Conservation (phyloP, 2,797 vertebrate genomes). For the Acanthiza pusilla region DNA sequence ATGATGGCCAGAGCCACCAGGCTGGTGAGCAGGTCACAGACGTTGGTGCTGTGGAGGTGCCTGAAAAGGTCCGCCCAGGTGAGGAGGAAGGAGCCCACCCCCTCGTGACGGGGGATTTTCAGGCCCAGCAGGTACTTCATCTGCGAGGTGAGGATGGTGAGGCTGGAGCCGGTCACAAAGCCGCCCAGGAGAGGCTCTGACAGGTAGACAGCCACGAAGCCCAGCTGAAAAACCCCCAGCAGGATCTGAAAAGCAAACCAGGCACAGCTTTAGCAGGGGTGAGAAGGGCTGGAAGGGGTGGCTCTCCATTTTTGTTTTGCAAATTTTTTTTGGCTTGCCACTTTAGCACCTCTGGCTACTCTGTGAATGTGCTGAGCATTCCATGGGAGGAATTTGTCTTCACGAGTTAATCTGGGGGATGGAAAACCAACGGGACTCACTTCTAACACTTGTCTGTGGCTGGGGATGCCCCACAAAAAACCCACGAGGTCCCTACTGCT, state of each 20-base stretch:
- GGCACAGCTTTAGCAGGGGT: not conserved
- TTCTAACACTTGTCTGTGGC: not conserved
- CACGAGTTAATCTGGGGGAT: not conserved
- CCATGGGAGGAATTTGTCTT: not conserved
- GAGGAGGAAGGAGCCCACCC: conserved; percentile 54
- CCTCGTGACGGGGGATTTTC: conserved; percentile 56
- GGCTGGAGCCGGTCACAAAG: conserved; percentile 62
- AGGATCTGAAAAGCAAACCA: conserved; percentile 62
- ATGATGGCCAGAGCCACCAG: conserved; percentile 54
- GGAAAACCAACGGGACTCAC: not conserved
- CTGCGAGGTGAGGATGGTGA: conserved; percentile 70
- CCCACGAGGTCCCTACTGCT: not conserved
- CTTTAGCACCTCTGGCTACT: not conserved
- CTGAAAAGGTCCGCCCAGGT: conserved; percentile 66
- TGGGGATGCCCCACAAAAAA: not conserved
- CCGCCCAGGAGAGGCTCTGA: conserved; percentile 70
- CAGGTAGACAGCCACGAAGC: conserved; percentile 68
- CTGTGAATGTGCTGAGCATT: not conserved
- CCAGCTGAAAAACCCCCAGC: conserved; percentile 63
- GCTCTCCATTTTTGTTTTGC: not conserved
- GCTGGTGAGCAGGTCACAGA: conserved; percentile 67
- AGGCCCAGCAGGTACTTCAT: conserved; percentile 68
- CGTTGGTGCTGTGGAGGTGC: conserved; percentile 49
- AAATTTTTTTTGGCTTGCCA: not conserved
- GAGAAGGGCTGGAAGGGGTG: not conserved